Conservation (phyloP, 2,888 invertebrate species). For the Oscheius onirici region DNA sequence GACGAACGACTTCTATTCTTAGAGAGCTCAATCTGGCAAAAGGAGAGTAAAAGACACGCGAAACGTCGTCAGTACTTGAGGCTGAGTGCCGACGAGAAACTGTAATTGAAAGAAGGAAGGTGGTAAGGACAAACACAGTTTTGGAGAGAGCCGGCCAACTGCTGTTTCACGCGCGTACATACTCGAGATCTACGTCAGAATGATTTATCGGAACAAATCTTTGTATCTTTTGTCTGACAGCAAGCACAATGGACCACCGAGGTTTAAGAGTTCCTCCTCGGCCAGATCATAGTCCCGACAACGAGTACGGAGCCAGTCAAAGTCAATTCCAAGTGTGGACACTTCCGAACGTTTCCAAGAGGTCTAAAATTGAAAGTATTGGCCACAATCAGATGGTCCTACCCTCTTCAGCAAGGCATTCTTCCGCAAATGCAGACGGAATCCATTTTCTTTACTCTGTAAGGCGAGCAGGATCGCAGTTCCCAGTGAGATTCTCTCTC, state of each 20-base stretch:
- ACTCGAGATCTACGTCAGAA: neutral
- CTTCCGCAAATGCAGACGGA: constrained; percentile 76
- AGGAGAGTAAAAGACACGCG: too few species aligned
- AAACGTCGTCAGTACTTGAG: too few species aligned
- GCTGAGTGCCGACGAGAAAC: too few species aligned
- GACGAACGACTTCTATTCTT: too few species aligned
- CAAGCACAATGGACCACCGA: neutral
- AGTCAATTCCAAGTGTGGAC: constrained; percentile 23
- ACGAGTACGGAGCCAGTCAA: constrained; percentile 36
- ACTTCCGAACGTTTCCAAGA: constrained; percentile 45
- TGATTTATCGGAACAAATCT: constrained; percentile 22
- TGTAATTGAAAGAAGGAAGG: too few species aligned
- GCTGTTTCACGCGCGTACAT: constrained; percentile 18
- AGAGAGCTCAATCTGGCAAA: too few species aligned
- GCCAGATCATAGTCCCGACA: constrained; percentile 3
- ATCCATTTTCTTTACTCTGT: constrained; percentile 35
- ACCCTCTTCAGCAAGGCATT: constrained; percentile 79
- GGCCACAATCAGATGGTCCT: constrained; percentile 53
- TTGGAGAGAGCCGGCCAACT: constrained; percentile 22
- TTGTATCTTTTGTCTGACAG: constrained; percentile 28
- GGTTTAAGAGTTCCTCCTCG: neutral
- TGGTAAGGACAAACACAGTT: constrained; percentile 14
- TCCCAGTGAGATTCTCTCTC: constrained; percentile 83
- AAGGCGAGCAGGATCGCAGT: constrained; percentile 81
- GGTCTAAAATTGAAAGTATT: constrained; percentile 26